Base-by-base conservation (phyloP, 1,140 invertebrate genomes). In the Drosophila willistoni region DNA sequence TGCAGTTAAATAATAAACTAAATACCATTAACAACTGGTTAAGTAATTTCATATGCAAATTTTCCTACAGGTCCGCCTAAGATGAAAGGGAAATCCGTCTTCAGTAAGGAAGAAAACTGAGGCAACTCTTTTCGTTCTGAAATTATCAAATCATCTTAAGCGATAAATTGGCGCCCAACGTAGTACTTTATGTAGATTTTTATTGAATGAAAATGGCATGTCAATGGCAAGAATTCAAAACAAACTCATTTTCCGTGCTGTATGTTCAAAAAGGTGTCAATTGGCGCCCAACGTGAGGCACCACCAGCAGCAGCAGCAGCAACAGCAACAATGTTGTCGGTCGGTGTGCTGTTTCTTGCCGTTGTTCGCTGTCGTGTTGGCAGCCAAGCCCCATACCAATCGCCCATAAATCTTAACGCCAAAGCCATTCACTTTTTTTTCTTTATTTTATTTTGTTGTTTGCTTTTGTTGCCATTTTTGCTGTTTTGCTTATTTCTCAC, bases 311-410 rank as follows among this genome's bases (percentile, higher is more conserved):
- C 73, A 81, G 81, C 78, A 81, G 81, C 59, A 73, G 19, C 19
- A n/a, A 74, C 68, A 82, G 44, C 44, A 51, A 51, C 44, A 59
- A 59, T 59, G 56, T 59, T 77, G 69, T 85, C 77, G 79, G 69
- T 85, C 77, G 79, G 44, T 51, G 17, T 51, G 44, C 44, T 51
- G 44, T 51, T 51, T 19, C 17, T 56, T 79, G 71, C 74, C 66
- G 68, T 36, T 87, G 83, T 85, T 79, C 68, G 72, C 61, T 87
- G 82, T 85, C 83, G 80, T 85, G 83, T 87, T 80, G 79, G 79
- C 82, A 85, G 83, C 82, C 82, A 87, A 82, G 83, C 82, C 83
- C 82, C 77, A 87, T 79, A 67, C 71, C 82, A 85, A 87, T 82
- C 79, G 82, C 34, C 82, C 83, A 85, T 85, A 85, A 85, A 85